These are phyloP conservation scores for Campylorhamphus procurvoides DNA, from an alignment of 2,113 vertebrate genomes.

Conservation along the genomic window DNA sequence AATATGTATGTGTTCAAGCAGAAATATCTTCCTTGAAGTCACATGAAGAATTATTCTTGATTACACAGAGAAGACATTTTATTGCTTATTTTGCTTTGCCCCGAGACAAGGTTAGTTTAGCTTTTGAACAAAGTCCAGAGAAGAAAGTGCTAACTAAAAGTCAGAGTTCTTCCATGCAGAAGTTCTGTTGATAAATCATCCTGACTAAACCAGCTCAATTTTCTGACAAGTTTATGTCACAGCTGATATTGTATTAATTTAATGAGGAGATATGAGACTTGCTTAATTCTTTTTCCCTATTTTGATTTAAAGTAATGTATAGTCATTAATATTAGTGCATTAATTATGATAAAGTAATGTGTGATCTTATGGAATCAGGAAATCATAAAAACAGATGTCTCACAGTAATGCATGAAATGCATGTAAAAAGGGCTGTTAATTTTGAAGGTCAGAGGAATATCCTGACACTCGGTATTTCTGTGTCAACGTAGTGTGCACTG, in stretches of 20 bases:
- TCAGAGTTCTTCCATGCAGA: not conserved
- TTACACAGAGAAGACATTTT: not conserved
- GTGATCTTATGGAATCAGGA: not conserved
- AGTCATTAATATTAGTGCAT: not conserved
- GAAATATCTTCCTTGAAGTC: not conserved
- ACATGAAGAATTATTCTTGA: not conserved
- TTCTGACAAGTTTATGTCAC: not conserved
- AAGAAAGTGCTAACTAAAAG: not conserved
- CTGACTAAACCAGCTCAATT: not conserved
- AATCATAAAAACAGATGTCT: not conserved
- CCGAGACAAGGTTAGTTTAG: not conserved
- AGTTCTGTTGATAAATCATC: not conserved
- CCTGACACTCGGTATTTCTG: not conserved
- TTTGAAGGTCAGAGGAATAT: conserved; percentile 1
- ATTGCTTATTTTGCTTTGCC: conserved; percentile 1
- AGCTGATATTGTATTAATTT: not conserved
- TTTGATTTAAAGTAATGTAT: not conserved
- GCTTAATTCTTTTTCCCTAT: not conserved
- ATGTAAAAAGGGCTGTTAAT: not conserved
- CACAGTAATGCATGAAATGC: not conserved
- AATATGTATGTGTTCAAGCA: not conserved
- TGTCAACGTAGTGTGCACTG: accelerated
- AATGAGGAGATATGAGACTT: not conserved
- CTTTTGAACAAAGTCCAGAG: not conserved
- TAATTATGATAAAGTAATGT: not conserved